Evolutionary conservation across 2,888 invertebrate species (phyloP).

Genomic region (Lasioglossum oenotherae): DNA sequence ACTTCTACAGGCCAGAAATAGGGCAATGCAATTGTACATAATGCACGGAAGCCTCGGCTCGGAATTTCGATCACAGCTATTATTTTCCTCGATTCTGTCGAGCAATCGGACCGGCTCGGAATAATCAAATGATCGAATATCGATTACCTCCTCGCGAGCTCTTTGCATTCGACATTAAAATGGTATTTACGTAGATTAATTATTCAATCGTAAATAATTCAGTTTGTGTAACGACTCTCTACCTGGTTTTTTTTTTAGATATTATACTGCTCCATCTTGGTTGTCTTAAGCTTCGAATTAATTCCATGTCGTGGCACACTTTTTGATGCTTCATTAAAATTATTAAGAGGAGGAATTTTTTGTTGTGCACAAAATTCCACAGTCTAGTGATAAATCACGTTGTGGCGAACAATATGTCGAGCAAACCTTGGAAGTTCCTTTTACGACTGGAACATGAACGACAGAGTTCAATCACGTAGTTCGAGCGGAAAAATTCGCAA

Average conservation of each 20-base stretch:
- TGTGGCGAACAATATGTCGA: too few species aligned
- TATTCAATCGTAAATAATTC: slow-evolving; percentile 4
- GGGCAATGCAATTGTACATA: not conserved
- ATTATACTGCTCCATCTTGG: not conserved
- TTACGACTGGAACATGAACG: not conserved
- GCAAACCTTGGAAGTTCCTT: not conserved
- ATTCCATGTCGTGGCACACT: not conserved
- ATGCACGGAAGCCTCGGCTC: not conserved
- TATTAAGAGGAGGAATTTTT: too few species aligned
- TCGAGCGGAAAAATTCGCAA: not conserved
- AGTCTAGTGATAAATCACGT: too few species aligned
- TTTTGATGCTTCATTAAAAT: not conserved
- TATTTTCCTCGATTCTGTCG: not conserved
- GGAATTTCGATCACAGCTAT: not conserved
- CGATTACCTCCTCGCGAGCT: not conserved
- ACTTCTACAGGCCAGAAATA: not conserved
- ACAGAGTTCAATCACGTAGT: not conserved
- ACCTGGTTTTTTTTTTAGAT: not conserved
- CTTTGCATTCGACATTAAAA: not conserved
- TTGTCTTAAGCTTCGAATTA: not conserved
- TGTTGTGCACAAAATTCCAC: too few species aligned
- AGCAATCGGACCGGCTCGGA: not conserved
- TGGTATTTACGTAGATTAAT: not conserved
- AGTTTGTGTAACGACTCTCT: not conserved
- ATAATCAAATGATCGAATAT: slow-evolving; percentile 3